These are phyloP conservation scores for Galbula dea DNA, from an alignment of 2,113 vertebrate species.

Conservation along the genomic window DNA sequence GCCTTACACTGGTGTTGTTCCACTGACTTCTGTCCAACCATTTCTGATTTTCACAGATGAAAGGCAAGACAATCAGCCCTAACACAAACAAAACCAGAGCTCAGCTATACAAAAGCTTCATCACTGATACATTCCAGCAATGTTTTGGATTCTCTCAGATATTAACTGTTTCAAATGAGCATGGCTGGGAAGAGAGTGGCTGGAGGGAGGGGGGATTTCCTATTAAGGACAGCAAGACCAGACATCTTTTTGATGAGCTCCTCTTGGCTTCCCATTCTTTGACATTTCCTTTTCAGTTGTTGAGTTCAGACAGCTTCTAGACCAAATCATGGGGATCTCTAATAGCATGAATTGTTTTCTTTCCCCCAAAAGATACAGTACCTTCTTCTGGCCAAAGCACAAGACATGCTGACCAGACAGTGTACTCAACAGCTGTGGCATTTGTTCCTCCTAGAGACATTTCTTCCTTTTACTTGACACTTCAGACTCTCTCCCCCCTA, in stretches of 20 bases:
- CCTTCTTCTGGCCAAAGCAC: not conserved
- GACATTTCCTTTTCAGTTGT: conserved; percentile 39
- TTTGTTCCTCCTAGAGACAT: not conserved
- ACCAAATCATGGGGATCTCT: conserved; percentile 5
- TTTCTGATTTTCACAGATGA: not conserved
- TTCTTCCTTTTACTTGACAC: not conserved
- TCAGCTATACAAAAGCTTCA: conserved; percentile 24
- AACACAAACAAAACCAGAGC: conserved; percentile 38
- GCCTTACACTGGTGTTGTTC: not conserved
- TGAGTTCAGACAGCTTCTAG: conserved; percentile 8
- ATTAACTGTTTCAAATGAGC: conserved; percentile 54
- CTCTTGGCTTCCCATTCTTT: conserved; percentile 33
- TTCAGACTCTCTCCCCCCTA: not conserved
- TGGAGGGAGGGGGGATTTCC: conserved; percentile 11
- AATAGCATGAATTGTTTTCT: not conserved
- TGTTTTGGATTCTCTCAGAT: conserved; percentile 51
- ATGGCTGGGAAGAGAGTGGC: conserved; percentile 1
- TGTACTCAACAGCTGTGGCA: not conserved
- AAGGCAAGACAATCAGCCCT: conserved; percentile 27
- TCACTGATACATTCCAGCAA: conserved; percentile 48
- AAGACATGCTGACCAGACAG: not conserved
- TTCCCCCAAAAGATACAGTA: not conserved
- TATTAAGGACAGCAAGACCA: conserved; percentile 39
- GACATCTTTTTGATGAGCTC: conserved; percentile 53
- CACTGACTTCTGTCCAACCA: not conserved